A percentile compares a stretch with the other conserved stretches of the same genome.
Evolutionary conservation across 2,113 vertebrate genomes (phyloP).

Genomic region (Pleuronectes platessa): DNA sequence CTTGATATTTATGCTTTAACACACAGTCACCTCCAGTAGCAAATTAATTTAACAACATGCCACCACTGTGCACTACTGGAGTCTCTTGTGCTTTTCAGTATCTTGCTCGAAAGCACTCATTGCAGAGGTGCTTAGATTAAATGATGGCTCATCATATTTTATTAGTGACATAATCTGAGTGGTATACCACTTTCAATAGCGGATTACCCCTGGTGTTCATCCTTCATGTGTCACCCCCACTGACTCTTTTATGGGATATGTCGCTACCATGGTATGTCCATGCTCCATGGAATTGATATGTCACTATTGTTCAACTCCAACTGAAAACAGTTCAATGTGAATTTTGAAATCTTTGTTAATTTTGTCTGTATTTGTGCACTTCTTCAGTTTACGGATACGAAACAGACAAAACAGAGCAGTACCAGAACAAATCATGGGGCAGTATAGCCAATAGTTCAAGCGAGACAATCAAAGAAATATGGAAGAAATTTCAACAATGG

Average conservation of each 20-base stretch:
- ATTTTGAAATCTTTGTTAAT: no score
- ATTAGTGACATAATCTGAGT: not conserved
- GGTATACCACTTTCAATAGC: not conserved
- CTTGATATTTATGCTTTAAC: not conserved
- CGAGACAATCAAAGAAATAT: no score
- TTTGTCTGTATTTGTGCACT: no score
- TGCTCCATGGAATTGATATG: not conserved
- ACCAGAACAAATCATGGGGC: no score
- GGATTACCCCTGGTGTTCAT: no score
- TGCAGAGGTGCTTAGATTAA: not conserved
- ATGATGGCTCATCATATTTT: not conserved
- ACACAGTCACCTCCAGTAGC: not conserved
- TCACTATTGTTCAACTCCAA: not conserved
- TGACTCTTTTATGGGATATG: no score
- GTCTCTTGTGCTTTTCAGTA: not conserved
- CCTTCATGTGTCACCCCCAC: no score
- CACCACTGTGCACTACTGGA: not conserved
- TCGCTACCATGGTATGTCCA: no score
- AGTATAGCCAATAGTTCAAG: no score
- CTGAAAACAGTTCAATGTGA: not conserved
- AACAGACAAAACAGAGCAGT: no score
- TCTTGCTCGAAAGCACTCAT: not conserved
- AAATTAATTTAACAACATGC: not conserved
- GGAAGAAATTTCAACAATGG: no score
- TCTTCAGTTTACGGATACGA: no score